A percentile compares a stretch with the other conserved stretches of the same genome.
phyloP scores from a whole-genome alignment of 2,113 vertebrate species.

The Hemichromis elongatus region DNA sequence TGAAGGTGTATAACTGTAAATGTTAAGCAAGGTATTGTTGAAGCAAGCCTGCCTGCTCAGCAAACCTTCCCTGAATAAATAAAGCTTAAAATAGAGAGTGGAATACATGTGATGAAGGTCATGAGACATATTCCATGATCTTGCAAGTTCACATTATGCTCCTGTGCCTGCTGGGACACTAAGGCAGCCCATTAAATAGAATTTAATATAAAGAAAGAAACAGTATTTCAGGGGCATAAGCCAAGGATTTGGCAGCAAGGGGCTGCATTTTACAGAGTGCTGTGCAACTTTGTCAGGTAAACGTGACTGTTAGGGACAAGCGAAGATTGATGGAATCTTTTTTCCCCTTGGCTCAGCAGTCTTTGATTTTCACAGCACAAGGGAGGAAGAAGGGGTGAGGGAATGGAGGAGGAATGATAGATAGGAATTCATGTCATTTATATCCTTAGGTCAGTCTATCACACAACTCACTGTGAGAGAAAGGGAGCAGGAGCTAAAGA shows the following conservation, averaged over 20 bases:
- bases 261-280: constrained; percentile 63
- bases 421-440: constrained; percentile 66
- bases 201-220: constrained; percentile 67
- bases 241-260: constrained; percentile 61
- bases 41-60: constrained; percentile 43
- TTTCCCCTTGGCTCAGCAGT: constrained; percentile 73
- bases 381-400: constrained; percentile 31
- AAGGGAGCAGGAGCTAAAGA: constrained; percentile 4
- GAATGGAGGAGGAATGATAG: constrained; percentile 57
- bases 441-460: constrained; percentile 60
- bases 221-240: constrained; percentile 61
- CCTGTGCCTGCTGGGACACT: constrained; percentile 28
- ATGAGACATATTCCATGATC: constrained; percentile 58
- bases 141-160: constrained; percentile 47
- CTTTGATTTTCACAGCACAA: constrained; percentile 64
- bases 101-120: constrained; percentile 54
- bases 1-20: constrained; percentile 20
- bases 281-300: constrained; percentile 68
- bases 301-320: constrained; percentile 69
- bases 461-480: constrained; percentile 19
- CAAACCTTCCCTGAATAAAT: constrained; percentile 50
- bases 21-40: constrained; percentile 36
- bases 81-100: constrained; percentile 47
- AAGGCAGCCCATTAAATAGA: constrained; percentile 48
- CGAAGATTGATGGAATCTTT: constrained; percentile 67